Base-by-base conservation (phyloP, 1,140 invertebrate species). In the Drosophila ficusphila region DNA sequence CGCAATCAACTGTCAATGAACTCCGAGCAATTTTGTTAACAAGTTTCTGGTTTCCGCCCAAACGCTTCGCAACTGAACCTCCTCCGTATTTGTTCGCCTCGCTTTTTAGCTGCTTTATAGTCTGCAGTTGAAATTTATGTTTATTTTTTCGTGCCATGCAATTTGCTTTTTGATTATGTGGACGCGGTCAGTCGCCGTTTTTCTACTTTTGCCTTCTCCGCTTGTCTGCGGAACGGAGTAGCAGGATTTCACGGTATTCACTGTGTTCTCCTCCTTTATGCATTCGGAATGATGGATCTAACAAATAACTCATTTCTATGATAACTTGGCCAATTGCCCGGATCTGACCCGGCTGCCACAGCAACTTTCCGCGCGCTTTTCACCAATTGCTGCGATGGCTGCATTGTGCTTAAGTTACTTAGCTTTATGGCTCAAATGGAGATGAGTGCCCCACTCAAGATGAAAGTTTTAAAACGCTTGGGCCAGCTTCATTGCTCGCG, bases 291-390 rank as follows among this genome's bases (percentile, higher is more conserved):
- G 61, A 68, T 78, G 60, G 57, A 60, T 79, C 53, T 74, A 60
- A 61, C 39, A 74, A 79, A 73, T 68, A 74, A 53, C 69, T 78
- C 76, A 78, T 78, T 78, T 79, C 60, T 78, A 79, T 78, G 76
- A 79, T 78, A 78, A 78, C 76, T 74, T 53, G 76, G 48, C 54
- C 71, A 74, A 74, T 74, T 74, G 49, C 60, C 64, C 60, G 64
- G 23, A 31, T 25, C 19, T 21, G 29, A 61, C 42, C 42, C 14
- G 14, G 23, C 16, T 31, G 9, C 16, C 27, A 23, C 12, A 0
- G 41, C 54, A 46, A 64, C 34, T 65, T 67, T 65, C 12, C 42
- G 9, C 9, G 68, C 69, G n/a, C n/a, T n/a, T 72, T 72, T 72
- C 69, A 62, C 69, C 53, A 33, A 14, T 12, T 14, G 6, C 42